Percentiles rank a stretch among this genome's conserved stretches.
Evolutionary conservation across 2,888 invertebrate genomes (phyloP).

Genomic region (Sialis lutaria): DNA sequence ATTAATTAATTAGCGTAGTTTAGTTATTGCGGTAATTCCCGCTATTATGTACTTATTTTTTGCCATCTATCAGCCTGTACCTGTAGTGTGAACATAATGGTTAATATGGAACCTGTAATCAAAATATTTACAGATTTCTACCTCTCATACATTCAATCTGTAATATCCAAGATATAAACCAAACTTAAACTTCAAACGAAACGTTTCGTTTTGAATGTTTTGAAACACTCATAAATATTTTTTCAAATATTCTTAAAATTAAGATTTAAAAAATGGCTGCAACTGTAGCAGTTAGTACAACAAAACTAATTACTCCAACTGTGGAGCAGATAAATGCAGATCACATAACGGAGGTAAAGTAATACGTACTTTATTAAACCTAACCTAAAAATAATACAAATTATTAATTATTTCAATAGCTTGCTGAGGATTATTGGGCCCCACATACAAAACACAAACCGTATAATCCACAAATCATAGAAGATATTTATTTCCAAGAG

Average conservation of each 20-base stretch:
- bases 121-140: too few species aligned
- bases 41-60: too few species aligned
- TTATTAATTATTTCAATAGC: constrained; percentile 30
- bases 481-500: constrained; percentile 77
- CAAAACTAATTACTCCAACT: constrained; percentile 51
- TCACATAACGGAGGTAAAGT: constrained; percentile 63
- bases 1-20: too few species aligned
- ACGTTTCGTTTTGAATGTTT: too few species aligned
- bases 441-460: constrained; percentile 64
- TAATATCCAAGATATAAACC: too few species aligned
- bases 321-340: constrained; percentile 84
- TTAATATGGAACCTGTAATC: too few species aligned
- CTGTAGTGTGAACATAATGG: too few species aligned
- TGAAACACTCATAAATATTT: too few species aligned
- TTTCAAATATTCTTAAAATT: background rate
- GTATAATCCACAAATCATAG: constrained; percentile 63
- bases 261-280: background rate
- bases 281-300: background rate
- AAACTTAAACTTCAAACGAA: too few species aligned
- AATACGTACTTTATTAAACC: constrained; percentile 6
- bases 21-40: too few species aligned
- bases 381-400: background rate
- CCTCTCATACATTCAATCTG: too few species aligned
- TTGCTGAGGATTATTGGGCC: constrained; percentile 87
- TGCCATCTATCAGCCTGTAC: too few species aligned